Percentiles rank a stretch among this genome's conserved stretches.
Conservation (phyloP, 2,113 vertebrate genomes). For the Podarcis raffonei region DNA sequence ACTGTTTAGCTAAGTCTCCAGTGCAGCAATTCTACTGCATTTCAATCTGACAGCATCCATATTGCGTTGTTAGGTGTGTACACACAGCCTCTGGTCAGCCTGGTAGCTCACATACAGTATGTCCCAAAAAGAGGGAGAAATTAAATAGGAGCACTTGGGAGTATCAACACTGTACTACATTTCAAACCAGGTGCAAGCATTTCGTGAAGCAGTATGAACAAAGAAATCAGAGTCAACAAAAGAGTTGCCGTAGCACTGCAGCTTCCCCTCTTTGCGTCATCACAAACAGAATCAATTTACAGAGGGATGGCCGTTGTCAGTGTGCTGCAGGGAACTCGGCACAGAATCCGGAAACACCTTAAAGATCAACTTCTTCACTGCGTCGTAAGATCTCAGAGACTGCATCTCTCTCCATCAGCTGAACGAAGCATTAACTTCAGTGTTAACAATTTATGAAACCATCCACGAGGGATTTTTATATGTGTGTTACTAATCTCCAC, state of each 20-base stretch:
- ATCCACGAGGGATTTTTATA: neutral
- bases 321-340: neutral
- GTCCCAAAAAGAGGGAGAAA: constrained; percentile 9
- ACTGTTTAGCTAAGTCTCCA: constrained; percentile 3
- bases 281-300: constrained; percentile 47
- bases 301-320: neutral
- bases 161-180: neutral
- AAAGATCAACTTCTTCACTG: neutral
- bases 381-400: neutral
- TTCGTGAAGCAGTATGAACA: constrained; percentile 5
- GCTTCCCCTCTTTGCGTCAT: constrained; percentile 36
- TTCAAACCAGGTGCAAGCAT: neutral
- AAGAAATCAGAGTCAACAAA: constrained; percentile 6
- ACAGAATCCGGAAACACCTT: neutral
- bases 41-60: neutral
- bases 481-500: neutral
- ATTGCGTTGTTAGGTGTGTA: neutral
- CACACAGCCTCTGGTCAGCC: neutral
- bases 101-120: neutral
- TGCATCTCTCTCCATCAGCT: neutral
- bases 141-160: neutral
- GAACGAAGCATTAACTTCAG: neutral
- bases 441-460: neutral
- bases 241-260: constrained; percentile 24
- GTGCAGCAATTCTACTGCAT: neutral